These are phyloP conservation scores for Potamarius usumacintae DNA, from an alignment of 2,113 vertebrate genomes.

Conservation along the genomic window DNA sequence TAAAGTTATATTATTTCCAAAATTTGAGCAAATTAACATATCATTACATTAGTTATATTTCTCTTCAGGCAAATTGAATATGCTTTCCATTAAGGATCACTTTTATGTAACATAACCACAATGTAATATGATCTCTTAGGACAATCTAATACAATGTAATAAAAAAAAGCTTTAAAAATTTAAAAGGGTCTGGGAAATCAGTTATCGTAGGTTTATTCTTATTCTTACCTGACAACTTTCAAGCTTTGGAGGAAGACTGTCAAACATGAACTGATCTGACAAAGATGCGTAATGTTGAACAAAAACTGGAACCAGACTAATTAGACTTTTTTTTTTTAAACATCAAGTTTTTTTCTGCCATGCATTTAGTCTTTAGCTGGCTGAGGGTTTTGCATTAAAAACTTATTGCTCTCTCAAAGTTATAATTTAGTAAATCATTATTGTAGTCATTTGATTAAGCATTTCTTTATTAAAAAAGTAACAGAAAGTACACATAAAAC, in stretches of 20 bases:
- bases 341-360: neutral
- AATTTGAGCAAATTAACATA: neutral
- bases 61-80: neutral
- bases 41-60: neutral
- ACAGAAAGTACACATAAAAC: constrained; percentile 25
- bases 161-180: constrained; percentile 27
- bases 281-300: constrained; percentile 2
- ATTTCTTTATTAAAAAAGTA: constrained; percentile 40
- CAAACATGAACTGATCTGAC: neutral
- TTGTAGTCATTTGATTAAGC: neutral
- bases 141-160: constrained; percentile 8
- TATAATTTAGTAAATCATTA: neutral
- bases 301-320: constrained; percentile 13
- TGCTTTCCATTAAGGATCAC: neutral
- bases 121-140: neutral
- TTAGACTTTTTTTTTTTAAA: constrained; percentile 23
- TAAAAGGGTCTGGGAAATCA: neutral
- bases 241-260: constrained; percentile 5
- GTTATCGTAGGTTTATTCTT: neutral
- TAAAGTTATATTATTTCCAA: neutral
- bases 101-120: neutral
- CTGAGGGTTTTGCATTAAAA: neutral
- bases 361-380: neutral
- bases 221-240: neutral
- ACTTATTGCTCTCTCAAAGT: neutral